Evolutionary conservation across 2,113 vertebrate genomes (phyloP).

Genomic region (Channa argus): DNA sequence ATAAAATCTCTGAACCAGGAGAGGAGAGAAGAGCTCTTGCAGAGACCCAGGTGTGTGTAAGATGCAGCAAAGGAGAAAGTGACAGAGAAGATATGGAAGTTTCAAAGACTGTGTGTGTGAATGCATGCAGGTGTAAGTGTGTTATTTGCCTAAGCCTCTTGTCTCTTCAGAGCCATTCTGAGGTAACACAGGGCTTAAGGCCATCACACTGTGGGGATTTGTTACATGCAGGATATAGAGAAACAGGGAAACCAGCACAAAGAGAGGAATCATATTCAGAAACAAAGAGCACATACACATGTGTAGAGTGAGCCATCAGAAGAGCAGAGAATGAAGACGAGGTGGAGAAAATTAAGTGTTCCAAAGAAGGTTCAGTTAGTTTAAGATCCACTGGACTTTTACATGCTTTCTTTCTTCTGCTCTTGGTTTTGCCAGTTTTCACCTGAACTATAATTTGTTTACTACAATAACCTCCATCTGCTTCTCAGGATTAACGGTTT

Average conservation of each 20-base stretch:
- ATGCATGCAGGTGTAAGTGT: slow-evolving; percentile 55
- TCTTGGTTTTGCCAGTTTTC: too few relatives aligned
- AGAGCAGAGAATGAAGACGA: too few relatives aligned
- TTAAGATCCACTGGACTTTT: too few relatives aligned
- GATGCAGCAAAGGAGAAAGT: slow-evolving; percentile 31
- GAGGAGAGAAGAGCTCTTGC: slow-evolving; percentile 3
- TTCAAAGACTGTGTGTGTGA: slow-evolving; percentile 16
- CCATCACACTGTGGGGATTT: slow-evolving; percentile 65
- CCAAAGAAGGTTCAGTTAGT: too few relatives aligned
- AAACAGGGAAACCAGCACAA: not conserved
- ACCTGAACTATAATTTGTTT: too few relatives aligned
- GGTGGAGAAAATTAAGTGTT: too few relatives aligned
- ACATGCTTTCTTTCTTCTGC: too few relatives aligned
- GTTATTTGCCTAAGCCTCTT: slow-evolving; percentile 70
- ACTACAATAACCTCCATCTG: too few relatives aligned
- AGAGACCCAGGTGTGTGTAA: slow-evolving; percentile 35
- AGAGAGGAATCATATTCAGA: not conserved
- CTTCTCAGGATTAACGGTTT: too few relatives aligned
- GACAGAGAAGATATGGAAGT: slow-evolving; percentile 17
- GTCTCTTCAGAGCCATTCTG: slow-evolving; percentile 57
- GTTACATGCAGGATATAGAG: slow-evolving; percentile 12
- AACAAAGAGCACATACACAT: not conserved
- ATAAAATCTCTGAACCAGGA: slow-evolving; percentile 23
- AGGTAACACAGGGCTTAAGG: slow-evolving; percentile 66
- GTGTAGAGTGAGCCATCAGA: too few relatives aligned